A percentile compares a stretch with the other conserved stretches of the same genome.
Evolutionary conservation across 2,797 vertebrate species (phyloP).

Genomic region (Leuciscus waleckii): DNA sequence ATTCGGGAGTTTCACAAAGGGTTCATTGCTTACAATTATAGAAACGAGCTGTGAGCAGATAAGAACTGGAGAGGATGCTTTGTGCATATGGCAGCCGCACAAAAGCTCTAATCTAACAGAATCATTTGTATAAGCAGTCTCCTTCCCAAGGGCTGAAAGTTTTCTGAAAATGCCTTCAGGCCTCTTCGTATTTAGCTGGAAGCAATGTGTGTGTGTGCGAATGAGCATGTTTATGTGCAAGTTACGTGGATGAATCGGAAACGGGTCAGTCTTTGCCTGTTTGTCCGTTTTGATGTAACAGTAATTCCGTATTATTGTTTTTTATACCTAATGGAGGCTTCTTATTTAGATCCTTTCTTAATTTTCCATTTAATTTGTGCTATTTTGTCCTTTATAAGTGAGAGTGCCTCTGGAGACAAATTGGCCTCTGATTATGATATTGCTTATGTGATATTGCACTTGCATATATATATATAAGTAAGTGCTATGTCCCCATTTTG

Average conservation of each 20-base stretch:
- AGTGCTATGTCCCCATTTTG: background rate
- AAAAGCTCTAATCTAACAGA: constrained; percentile 56
- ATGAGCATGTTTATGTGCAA: background rate
- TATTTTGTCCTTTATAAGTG: background rate
- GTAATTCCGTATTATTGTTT: background rate
- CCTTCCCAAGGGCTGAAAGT: constrained; percentile 46
- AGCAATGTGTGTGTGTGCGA: constrained; percentile 33
- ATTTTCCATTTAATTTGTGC: background rate
- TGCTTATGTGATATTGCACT: background rate
- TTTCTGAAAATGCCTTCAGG: constrained; percentile 52
- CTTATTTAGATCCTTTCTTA: background rate
- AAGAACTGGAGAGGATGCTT: constrained; percentile 45
- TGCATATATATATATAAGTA: too few species aligned
- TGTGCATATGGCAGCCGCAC: constrained; percentile 36
- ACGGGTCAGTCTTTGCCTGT: constrained; percentile 15
- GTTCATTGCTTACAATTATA: constrained; percentile 50
- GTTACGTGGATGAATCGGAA: constrained; percentile 4
- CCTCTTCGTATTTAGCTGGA: constrained; percentile 42
- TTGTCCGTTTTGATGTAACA: constrained; percentile 17
- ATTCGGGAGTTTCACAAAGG: constrained; percentile 48
- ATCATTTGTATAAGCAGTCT: constrained; percentile 51
- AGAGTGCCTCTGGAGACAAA: background rate
- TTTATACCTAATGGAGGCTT: background rate
- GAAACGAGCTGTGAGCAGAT: constrained; percentile 46
- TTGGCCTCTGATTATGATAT: background rate